Evolutionary conservation across 2,888 invertebrate genomes (phyloP).

Genomic region (Prenolepis imparis): DNA sequence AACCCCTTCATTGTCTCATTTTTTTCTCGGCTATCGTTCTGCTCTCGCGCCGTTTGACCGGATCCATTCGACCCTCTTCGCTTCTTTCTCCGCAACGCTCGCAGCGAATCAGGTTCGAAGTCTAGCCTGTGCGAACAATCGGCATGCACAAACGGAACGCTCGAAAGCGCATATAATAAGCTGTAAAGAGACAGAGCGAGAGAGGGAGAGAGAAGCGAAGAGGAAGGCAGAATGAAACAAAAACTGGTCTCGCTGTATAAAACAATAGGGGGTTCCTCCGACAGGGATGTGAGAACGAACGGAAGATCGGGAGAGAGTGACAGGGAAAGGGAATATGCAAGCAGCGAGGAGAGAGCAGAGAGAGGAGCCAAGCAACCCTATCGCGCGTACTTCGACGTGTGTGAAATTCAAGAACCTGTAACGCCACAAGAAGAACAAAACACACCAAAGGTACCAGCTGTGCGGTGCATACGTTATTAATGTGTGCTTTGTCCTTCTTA

Average conservation of each 20-base stretch:
- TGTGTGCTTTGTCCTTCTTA: slow-evolving; percentile 67
- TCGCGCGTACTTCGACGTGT: slow-evolving; percentile 71
- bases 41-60: slow-evolving; percentile 82
- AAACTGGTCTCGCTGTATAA: slow-evolving; percentile 85
- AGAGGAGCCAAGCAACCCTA: slow-evolving; percentile 63
- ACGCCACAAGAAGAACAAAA: slow-evolving; percentile 79
- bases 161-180: slow-evolving; percentile 83
- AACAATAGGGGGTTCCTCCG: slow-evolving; percentile 80
- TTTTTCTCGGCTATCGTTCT: slow-evolving; percentile 72
- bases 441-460: slow-evolving; percentile 73
- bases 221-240: slow-evolving; percentile 79
- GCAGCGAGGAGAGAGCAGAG: slow-evolving; percentile 32
- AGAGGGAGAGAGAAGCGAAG: slow-evolving; percentile 28
- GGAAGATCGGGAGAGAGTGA: slow-evolving; percentile 59
- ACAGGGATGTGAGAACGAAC: slow-evolving; percentile 63
- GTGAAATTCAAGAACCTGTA: slow-evolving; percentile 84
- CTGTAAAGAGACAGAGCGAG: slow-evolving; percentile 62
- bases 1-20: slow-evolving; percentile 80
- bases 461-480: slow-evolving; percentile 77
- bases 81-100: slow-evolving; percentile 50
- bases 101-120: slow-evolving; percentile 69
- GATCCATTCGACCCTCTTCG: slow-evolving; percentile 79
- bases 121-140: slow-evolving; percentile 77
- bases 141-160: slow-evolving; percentile 66
- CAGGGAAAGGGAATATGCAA: slow-evolving; percentile 44